Evolutionary conservation across 2,888 invertebrate species (phyloP).

Genomic region (Drosophila subsilvestris): DNA sequence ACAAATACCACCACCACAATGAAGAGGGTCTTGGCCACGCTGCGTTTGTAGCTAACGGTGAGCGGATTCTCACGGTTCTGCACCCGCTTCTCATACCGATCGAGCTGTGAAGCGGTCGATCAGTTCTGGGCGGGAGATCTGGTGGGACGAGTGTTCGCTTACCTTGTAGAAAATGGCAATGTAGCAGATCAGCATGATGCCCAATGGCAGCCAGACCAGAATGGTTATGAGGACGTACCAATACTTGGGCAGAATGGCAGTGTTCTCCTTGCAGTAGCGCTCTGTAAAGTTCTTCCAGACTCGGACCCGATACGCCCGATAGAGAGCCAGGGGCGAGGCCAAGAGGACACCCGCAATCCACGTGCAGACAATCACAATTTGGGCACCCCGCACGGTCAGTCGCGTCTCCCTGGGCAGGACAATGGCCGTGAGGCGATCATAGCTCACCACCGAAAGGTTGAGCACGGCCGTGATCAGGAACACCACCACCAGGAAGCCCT

Average conservation of each 20-base stretch:
- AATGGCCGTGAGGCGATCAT: slow-evolving; percentile 92
- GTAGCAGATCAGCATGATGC: slow-evolving; percentile 90
- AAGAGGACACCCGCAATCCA: slow-evolving; percentile 88
- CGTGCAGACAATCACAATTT: slow-evolving; percentile 87
- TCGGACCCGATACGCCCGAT: slow-evolving; percentile 88
- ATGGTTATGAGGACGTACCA: slow-evolving; percentile 91
- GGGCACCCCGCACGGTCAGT: slow-evolving; percentile 87
- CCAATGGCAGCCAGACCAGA: slow-evolving; percentile 91
- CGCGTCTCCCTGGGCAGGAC: slow-evolving; percentile 89
- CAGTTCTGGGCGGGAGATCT: not conserved
- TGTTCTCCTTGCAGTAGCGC: slow-evolving; percentile 90
- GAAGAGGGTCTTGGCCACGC: slow-evolving; percentile 89
- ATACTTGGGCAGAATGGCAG: slow-evolving; percentile 87
- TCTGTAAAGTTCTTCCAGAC: slow-evolving; percentile 91
- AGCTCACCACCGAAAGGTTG: slow-evolving; percentile 91
- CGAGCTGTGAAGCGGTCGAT: slow-evolving; percentile 84
- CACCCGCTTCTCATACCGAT: slow-evolving; percentile 87
- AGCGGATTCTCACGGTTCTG: slow-evolving; percentile 87
- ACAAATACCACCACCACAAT: slow-evolving; percentile 88
- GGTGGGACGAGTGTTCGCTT: slow-evolving; percentile 3
- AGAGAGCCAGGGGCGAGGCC: slow-evolving; percentile 88
- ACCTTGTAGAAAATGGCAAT: slow-evolving; percentile 89
- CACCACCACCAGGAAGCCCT: slow-evolving; percentile 90
- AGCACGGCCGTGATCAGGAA: slow-evolving; percentile 91
- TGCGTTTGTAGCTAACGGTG: slow-evolving; percentile 87